These are phyloP conservation scores for Cheilosia impressa DNA, from an alignment of 2,888 invertebrate genomes.

Conservation along the genomic window DNA sequence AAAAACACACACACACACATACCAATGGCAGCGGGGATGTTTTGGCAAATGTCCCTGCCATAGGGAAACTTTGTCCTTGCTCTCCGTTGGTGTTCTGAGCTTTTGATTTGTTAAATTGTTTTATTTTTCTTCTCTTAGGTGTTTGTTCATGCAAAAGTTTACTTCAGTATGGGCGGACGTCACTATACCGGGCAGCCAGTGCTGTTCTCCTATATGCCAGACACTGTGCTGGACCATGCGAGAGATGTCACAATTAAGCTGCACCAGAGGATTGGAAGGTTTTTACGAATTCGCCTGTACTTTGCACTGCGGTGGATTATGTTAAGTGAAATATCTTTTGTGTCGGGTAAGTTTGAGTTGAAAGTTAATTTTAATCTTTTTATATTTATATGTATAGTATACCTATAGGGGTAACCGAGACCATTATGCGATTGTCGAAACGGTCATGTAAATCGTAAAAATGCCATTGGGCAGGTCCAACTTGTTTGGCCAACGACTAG, in stretches of 20 bases:
- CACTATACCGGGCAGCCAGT: slow-evolving; percentile 89
- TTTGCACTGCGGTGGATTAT: slow-evolving; percentile 93
- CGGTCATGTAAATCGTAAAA: slow-evolving; percentile 41
- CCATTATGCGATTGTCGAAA: slow-evolving; percentile 16
- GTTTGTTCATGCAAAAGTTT: slow-evolving; percentile 90
- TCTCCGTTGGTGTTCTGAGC: background rate
- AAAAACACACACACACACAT: background rate
- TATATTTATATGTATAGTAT: too few relatives aligned
- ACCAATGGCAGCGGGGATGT: slow-evolving; percentile 1
- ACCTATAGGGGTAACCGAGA: background rate
- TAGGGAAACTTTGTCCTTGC: slow-evolving; percentile 56
- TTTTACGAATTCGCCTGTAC: slow-evolving; percentile 90
- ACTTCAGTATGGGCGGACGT: slow-evolving; percentile 89
- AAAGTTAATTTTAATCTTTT: slow-evolving; percentile 3
- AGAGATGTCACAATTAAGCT: slow-evolving; percentile 92
- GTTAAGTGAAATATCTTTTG: slow-evolving; percentile 93
- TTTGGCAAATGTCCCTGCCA: too few relatives aligned
- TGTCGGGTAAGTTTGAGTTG: slow-evolving; percentile 86
- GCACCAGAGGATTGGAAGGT: slow-evolving; percentile 89
- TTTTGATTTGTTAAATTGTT: slow-evolving; percentile 43
- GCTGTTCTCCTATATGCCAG: slow-evolving; percentile 90
- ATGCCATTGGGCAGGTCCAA: background rate
- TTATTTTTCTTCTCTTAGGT: slow-evolving; percentile 84
- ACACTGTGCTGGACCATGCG: slow-evolving; percentile 89
- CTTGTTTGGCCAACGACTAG: slow-evolving; percentile 6